A percentile compares a stretch with the other conserved stretches of the same genome.
These are phyloP conservation scores for Augochlora pura DNA, from an alignment of 1,140 invertebrate genomes.

Conservation along the genomic window DNA sequence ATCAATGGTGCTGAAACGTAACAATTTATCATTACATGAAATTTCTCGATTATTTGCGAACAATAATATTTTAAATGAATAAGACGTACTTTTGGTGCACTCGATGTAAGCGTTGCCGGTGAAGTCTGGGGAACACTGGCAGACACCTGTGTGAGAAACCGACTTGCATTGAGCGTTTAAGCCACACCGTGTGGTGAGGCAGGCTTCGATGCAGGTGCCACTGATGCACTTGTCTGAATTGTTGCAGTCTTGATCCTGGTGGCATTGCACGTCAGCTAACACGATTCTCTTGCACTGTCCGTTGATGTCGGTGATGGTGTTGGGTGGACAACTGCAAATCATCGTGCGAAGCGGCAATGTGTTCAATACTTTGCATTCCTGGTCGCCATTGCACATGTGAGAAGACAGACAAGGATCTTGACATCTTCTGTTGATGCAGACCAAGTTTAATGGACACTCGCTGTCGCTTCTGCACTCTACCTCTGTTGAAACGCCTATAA, in stretches of 20 bases:
- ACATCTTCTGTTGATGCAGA: conserved; percentile 89
- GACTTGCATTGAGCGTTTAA: conserved; percentile 91
- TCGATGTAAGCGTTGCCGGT: conserved; percentile 91
- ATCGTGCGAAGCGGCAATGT: conserved; percentile 89
- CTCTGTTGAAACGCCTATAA: conserved; percentile 62
- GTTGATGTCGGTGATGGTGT: conserved; percentile 83
- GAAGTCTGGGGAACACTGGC: conserved; percentile 89
- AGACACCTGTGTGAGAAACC: conserved; percentile 87
- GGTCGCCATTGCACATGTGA: conserved; percentile 86
- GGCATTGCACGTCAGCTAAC: conserved; percentile 80
- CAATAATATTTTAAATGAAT: neutral
- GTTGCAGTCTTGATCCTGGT: conserved; percentile 87
- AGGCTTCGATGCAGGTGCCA: conserved; percentile 90
- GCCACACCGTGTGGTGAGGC: conserved; percentile 88
- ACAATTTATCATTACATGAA: neutral
- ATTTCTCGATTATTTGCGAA: neutral
- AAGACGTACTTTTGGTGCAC: conserved; percentile 84
- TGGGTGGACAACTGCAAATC: conserved; percentile 89
- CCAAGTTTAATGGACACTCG: conserved; percentile 87
- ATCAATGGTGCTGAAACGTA: conserved; percentile 78
- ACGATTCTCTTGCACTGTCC: conserved; percentile 84
- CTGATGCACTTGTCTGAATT: conserved; percentile 86
- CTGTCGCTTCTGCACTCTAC: conserved; percentile 86
- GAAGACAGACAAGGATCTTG: conserved; percentile 87
- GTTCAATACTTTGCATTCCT: conserved; percentile 89